Conservation (phyloP, 2,888 invertebrate species). For the Stictocephala bisonia region DNA sequence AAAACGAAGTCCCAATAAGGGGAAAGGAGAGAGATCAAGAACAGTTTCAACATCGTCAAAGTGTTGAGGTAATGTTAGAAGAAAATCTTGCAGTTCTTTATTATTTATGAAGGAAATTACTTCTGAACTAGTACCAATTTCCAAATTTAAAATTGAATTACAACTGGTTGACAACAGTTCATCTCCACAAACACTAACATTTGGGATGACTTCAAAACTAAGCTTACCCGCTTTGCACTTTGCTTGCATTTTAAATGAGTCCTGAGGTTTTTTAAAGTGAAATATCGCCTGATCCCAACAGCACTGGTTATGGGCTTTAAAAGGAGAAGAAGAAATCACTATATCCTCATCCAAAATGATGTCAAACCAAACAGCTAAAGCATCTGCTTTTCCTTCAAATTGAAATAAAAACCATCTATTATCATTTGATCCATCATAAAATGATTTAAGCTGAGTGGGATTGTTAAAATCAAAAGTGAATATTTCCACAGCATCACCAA, state of each 20-base stretch:
- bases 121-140: not conserved
- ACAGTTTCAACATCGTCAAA: conserved; percentile 59
- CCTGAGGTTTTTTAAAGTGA: conserved; percentile 67
- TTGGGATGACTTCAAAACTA: conserved; percentile 51
- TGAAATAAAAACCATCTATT: conserved; percentile 52
- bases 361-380: conserved; percentile 79
- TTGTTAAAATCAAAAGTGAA: conserved; percentile 75
- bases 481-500: conserved; percentile 70
- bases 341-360: conserved; percentile 74
- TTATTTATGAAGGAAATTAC: conserved; percentile 22
- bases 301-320: conserved; percentile 50
- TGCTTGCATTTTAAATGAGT: conserved; percentile 63
- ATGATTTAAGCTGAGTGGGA: conserved; percentile 66
- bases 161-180: conserved; percentile 60
- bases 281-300: conserved; percentile 87
- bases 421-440: conserved; percentile 62
- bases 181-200: not conserved
- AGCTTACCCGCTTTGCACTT: conserved; percentile 65
- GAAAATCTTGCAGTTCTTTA: conserved; percentile 53
- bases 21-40: conserved; percentile 73
- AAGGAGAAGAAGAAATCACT: conserved; percentile 66
- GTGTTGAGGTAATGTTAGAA: not conserved
- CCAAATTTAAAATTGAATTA: not conserved
- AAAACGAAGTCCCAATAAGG: conserved; percentile 67
- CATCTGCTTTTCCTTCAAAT: conserved; percentile 70